phyloP scores from a whole-genome alignment of 2,888 invertebrate species.

The Nesidiocoris tenuis region DNA sequence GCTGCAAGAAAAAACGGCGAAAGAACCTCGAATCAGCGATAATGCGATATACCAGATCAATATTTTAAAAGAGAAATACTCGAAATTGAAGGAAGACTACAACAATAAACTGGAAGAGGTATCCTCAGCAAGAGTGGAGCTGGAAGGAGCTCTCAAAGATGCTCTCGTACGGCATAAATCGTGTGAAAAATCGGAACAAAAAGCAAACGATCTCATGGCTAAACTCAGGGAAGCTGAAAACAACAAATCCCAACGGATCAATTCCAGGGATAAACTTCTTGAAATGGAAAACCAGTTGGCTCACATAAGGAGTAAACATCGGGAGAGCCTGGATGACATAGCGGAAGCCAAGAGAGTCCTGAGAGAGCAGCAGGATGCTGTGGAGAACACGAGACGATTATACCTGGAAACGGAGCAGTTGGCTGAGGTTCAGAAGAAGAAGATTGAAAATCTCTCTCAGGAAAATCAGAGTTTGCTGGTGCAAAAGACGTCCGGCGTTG shows the following conservation, averaged over 20 bases:
- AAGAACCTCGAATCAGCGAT: not conserved
- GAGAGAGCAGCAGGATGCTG: constrained; percentile 27
- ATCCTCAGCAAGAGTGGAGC: constrained; percentile 27
- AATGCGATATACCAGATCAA: constrained; percentile 1
- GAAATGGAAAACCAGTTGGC: constrained; percentile 34
- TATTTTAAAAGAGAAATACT: constrained; percentile 27
- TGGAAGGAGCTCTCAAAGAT: constrained; percentile 25
- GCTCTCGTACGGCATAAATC: not conserved
- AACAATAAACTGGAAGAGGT: constrained; percentile 38
- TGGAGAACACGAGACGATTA: constrained; percentile 11
- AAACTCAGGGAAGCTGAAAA: constrained; percentile 24
- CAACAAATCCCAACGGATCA: constrained; percentile 11
- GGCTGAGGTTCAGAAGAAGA: constrained; percentile 31
- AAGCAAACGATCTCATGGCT: constrained; percentile 10
- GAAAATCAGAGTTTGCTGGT: constrained; percentile 23
- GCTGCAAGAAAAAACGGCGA: not conserved
- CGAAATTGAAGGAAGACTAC: constrained; percentile 32
- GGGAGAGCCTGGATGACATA: constrained; percentile 15
- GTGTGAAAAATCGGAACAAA: constrained; percentile 21
- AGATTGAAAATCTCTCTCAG: not conserved
- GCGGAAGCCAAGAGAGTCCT: constrained; percentile 25
- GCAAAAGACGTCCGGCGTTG: constrained; percentile 15
- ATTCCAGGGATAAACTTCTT: constrained; percentile 14
- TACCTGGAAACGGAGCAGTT: constrained; percentile 34
- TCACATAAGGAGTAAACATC: constrained; percentile 1